Evolutionary conservation across 2,888 invertebrate genomes (phyloP), one percentile per base, ranked within the genome.

Genomic region (Campoplex nolae): DNA sequence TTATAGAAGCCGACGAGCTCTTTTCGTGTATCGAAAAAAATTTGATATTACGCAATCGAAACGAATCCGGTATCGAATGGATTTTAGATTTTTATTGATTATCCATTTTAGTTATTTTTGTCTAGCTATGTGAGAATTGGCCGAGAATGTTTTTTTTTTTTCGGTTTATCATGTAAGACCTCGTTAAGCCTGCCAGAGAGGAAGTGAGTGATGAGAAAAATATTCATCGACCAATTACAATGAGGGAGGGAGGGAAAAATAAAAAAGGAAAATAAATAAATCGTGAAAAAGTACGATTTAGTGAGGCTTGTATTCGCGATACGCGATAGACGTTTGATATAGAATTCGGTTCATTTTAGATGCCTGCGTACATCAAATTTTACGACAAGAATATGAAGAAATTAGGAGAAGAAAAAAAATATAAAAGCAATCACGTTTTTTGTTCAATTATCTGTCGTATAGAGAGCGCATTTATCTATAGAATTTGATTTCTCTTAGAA

Each of bases 381-480:
- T 32, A 79, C 65, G 56, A 42, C 42, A 54, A 87, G 86, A 74
- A 74, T 11, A 45, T 45, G 45, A 45, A 45, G 45, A 13, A 45
- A 45, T 58, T 70, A 18, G 81, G 84, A 65, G n/a, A 71, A 79
- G 48, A 74, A 85, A 82, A 86, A 85, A 82, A 78, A 80, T 80
- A 62, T 79, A 73, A 65, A 86, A 79, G 85, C 88, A 82, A 86
- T 83, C 68, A 88, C 85, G 86, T 90, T 89, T 89, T 84, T 85
- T 77, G 56, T 81, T 62, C 70, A 77, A 84, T 42, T 48, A 86
- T 77, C 56, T 42, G 45, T 75, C 58, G 68, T 68, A 71, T 48
- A 77, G 65, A 80, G 73, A 80, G 73, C 79, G 83, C 84, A 86
- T 86, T 86, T 86, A 84, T 81, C 81, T 81, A 84, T 70, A 83